These are phyloP conservation scores for Heliconius cydno DNA, from an alignment of 2,888 invertebrate genomes.

Conservation along the genomic window DNA sequence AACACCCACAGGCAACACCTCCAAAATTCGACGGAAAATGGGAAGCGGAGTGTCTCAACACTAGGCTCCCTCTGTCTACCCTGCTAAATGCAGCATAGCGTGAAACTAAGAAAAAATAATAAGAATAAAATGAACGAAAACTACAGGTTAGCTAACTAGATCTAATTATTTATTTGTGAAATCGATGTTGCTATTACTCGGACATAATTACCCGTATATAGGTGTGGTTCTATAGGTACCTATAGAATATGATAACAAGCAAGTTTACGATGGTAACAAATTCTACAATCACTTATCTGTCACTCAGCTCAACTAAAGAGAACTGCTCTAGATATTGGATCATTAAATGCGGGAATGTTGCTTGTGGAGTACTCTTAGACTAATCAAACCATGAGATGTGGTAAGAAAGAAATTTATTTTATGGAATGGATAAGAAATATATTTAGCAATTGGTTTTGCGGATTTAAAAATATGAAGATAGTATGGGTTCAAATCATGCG, in stretches of 20 bases:
- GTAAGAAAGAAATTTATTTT: slow-evolving; percentile 45
- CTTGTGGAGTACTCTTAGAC: slow-evolving; percentile 36
- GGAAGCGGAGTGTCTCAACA: too few species aligned
- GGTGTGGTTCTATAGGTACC: slow-evolving; percentile 41
- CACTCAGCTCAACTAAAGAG: slow-evolving; percentile 46
- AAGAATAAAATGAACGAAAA: not conserved
- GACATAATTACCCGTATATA: slow-evolving; percentile 40
- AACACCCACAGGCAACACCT: too few species aligned
- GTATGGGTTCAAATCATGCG: not conserved
- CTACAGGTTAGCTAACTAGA: slow-evolving; percentile 14
- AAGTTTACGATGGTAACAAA: slow-evolving; percentile 48
- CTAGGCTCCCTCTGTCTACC: too few species aligned
- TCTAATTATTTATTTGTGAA: slow-evolving; percentile 35
- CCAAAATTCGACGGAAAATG: too few species aligned
- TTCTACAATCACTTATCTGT: slow-evolving; percentile 49
- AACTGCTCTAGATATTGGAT: slow-evolving; percentile 47
- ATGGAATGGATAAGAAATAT: not conserved
- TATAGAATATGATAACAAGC: slow-evolving; percentile 47
- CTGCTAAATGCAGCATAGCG: too few species aligned
- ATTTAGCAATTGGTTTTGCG: not conserved
- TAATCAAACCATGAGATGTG: slow-evolving; percentile 41
- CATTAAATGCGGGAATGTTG: slow-evolving; percentile 49
- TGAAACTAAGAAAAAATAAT: too few species aligned
- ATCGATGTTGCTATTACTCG: slow-evolving; percentile 28
- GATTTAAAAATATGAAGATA: not conserved